Base-by-base conservation (phyloP, 2,888 invertebrate species). In the Melipona beecheii region DNA sequence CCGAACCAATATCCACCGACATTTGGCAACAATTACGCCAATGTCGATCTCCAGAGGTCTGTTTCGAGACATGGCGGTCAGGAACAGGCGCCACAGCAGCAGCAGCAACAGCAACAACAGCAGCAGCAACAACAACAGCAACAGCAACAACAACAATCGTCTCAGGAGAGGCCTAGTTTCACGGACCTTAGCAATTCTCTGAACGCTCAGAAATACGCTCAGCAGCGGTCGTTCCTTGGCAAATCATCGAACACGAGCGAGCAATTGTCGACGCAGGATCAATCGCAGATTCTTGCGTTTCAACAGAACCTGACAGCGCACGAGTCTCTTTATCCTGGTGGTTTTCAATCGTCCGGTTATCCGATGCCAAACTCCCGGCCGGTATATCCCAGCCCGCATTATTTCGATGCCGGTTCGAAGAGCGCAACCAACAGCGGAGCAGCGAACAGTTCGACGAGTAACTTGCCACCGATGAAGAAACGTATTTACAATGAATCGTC, bases 271-370 rank as follows among this genome's bases (percentile, higher is more conserved):
- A 56, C 83, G 19, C 90, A 92, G 71, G 93, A 93, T n/a, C 93
- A 93, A 56, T 88, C 92, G 66, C 92, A 92, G 65, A 77, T 93
- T 13, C 70, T 93, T 75, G 89, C 88, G 69, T 93, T 93, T 81
- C 93, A 93, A 64, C 93, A 93, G 70, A 93, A 93, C 69, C 69
- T 93, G 52, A 82, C 92, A 0, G 86, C 91, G 0, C 93, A 93
- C 74, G 93, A 93, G 72, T 90, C 92, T 21, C 91, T 94, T 11
- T 94, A 94, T 75, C 92, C 93, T 52, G 85, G 91, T 65, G 91
- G 94, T 27, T 94, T 94, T 56, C 92, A 94, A 75, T 90, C 93
- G 5, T 90, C 94, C 6, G 90, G 93, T 1, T 94, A 94, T 76
- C 87, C 93, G 4, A 91, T 94, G 91, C 89, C 94, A 6, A 93